Conservation (phyloP, 1,140 invertebrate species). For the Mya arenaria region DNA sequence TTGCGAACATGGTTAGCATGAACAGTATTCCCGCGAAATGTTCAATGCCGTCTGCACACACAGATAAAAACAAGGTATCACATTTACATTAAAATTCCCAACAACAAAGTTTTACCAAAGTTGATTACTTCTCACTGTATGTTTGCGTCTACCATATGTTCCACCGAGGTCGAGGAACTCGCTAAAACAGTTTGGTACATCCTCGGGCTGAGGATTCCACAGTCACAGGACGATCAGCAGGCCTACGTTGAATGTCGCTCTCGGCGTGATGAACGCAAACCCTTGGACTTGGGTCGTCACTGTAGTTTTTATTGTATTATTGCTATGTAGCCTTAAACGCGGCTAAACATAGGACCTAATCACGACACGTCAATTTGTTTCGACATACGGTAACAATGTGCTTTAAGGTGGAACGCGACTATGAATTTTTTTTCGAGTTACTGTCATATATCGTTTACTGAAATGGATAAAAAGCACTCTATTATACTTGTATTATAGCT, state of each 20-base stretch:
- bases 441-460: conserved; percentile 67
- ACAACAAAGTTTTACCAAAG: too few relatives aligned
- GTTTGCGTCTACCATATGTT: conserved; percentile 82
- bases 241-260: conserved; percentile 80
- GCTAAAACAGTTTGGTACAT: conserved; percentile 82
- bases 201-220: conserved; percentile 78
- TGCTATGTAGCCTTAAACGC: conserved; percentile 69
- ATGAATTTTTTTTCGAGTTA: too few relatives aligned
- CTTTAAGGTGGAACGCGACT: too few relatives aligned
- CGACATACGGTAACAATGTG: too few relatives aligned
- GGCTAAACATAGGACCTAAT: too few relatives aligned
- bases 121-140: conserved; percentile 81
- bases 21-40: conserved; percentile 72
- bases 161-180: conserved; percentile 80
- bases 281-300: conserved; percentile 81
- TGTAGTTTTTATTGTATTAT: too few relatives aligned
- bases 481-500: conserved; percentile 77
- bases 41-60: conserved; percentile 79
- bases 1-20: too few relatives aligned
- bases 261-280: conserved; percentile 78
- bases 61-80: too few relatives aligned
- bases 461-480: conserved; percentile 70
- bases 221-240: conserved; percentile 79
- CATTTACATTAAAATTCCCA: too few relatives aligned
- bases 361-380: too few relatives aligned